Percentiles rank a stretch among this genome's conserved stretches.
phyloP scores from a whole-genome alignment of 2,113 vertebrate genomes.

The Oncorhynchus clarkii region DNA sequence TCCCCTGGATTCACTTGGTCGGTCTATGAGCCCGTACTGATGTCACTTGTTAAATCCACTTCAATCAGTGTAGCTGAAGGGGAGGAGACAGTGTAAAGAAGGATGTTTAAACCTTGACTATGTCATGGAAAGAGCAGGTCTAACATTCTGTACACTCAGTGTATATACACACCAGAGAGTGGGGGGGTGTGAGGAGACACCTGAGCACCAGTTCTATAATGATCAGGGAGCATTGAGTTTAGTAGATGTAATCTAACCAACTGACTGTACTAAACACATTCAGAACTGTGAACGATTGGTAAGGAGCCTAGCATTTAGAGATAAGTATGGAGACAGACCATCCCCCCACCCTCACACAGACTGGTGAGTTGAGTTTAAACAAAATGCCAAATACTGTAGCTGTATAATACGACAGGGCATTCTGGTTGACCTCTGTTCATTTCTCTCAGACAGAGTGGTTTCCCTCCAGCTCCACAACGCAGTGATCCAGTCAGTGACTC shows the following conservation, averaged over 20 bases:
- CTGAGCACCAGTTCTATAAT: conserved; percentile 45
- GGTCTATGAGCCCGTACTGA: too few relatives aligned
- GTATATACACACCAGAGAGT: conserved; percentile 21
- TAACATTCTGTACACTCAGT: too few relatives aligned
- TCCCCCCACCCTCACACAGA: background rate
- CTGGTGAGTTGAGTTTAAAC: background rate
- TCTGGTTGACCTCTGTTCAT: conserved; percentile 19
- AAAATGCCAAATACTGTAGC: background rate
- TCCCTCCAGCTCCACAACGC: conserved; percentile 32
- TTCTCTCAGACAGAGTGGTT: conserved; percentile 27
- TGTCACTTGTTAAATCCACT: too few relatives aligned
- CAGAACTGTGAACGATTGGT: background rate
- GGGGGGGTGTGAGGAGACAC: conserved; percentile 9
- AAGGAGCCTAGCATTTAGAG: background rate
- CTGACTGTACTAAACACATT: background rate
- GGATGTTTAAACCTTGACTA: too few relatives aligned
- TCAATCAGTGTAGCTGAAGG: too few relatives aligned
- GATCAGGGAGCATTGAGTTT: conserved; percentile 26
- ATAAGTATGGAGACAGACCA: background rate
- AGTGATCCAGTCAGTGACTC: conserved; percentile 46
- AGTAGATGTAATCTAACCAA: conserved; percentile 16
- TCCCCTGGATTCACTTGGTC: too few relatives aligned
- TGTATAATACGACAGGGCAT: background rate
- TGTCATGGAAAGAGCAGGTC: too few relatives aligned
- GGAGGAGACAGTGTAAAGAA: too few relatives aligned